phyloP scores from a whole-genome alignment of 1,140 invertebrate species.

The Rhizoglyphus robini region DNA sequence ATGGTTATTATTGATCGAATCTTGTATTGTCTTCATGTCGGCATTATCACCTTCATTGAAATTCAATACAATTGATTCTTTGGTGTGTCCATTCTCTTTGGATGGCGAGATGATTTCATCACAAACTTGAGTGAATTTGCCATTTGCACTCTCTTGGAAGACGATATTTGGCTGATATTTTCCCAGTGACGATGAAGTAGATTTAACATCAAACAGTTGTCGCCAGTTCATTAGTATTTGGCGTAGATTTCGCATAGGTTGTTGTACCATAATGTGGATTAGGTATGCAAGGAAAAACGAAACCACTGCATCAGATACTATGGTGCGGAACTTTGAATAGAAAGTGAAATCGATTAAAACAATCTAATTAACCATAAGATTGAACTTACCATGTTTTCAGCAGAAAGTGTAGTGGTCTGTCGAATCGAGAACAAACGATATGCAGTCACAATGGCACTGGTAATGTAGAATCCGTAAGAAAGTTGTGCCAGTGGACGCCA shows the following conservation, averaged over 20 bases:
- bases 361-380: background rate
- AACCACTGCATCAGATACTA: constrained; percentile 12
- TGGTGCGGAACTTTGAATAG: constrained; percentile 5
- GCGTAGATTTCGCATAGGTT: constrained; percentile 3
- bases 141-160: background rate
- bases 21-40: background rate
- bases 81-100: background rate
- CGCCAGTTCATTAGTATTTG: background rate
- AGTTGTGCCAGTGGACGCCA: constrained; percentile 4
- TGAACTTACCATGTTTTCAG: background rate
- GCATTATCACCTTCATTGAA: background rate
- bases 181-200: background rate
- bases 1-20: background rate
- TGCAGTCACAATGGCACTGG: background rate
- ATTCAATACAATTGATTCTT: background rate
- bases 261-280: constrained; percentile 10
- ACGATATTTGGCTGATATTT: background rate
- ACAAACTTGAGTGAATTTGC: background rate
- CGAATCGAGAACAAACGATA: constrained; percentile 11
- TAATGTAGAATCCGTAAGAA: constrained; percentile 4
- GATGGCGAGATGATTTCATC: background rate
- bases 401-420: background rate
- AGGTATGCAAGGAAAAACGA: background rate
- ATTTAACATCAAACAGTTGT: background rate
- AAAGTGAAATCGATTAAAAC: background rate